phyloP scores from a whole-genome alignment of 2,797 vertebrate genomes.

The Staurois parvus region DNA sequence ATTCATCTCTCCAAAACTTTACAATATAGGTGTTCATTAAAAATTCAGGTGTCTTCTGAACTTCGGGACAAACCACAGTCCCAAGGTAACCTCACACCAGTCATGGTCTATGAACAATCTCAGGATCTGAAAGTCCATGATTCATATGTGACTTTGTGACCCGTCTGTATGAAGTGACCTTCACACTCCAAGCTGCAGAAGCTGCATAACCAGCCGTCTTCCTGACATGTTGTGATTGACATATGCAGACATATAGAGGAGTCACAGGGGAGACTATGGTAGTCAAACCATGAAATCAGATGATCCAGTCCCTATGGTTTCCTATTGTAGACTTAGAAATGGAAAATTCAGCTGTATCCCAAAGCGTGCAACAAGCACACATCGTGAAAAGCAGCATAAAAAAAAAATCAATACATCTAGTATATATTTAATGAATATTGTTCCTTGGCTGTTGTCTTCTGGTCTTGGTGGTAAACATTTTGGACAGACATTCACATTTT shows the following conservation, averaged over 20 bases:
- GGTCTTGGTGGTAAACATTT: not conserved
- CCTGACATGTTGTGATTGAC: slow-evolving; percentile 6
- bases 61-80: too few relatives aligned
- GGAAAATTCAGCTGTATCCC: not conserved
- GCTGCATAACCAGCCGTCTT: not conserved
- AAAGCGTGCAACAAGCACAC: not conserved
- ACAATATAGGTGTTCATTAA: too few relatives aligned
- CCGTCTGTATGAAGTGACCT: not conserved
- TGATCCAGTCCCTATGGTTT: not conserved
- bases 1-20: too few relatives aligned
- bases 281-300: slow-evolving; percentile 10
- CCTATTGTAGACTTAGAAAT: not conserved
- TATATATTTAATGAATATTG: not conserved
- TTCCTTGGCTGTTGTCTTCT: not conserved
- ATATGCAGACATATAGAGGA: not conserved
- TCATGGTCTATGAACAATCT: not conserved
- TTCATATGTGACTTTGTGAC: not conserved
- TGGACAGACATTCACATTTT: not conserved
- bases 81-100: too few relatives aligned
- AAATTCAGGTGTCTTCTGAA: too few relatives aligned
- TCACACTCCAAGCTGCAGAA: not conserved
- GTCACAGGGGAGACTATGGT: slow-evolving; percentile 7
- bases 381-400: not conserved
- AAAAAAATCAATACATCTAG: not conserved
- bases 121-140: not conserved